Evolutionary conservation across 2,797 vertebrate species (phyloP).

Genomic region (Malurus splendens): DNA sequence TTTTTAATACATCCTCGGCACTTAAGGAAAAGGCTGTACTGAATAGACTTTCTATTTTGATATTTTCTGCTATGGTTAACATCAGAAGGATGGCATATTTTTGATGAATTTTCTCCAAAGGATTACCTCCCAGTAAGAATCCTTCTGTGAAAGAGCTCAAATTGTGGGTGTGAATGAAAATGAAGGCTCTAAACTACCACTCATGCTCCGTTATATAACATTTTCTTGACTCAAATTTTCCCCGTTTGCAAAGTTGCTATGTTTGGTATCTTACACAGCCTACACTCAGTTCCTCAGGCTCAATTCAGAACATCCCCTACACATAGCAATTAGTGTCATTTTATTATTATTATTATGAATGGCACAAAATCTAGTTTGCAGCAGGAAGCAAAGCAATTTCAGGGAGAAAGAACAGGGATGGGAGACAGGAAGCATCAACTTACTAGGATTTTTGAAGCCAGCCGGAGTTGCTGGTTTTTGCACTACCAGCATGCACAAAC

Average conservation of each 20-base stretch:
- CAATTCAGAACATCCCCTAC: conserved; percentile 58
- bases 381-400: conserved; percentile 57
- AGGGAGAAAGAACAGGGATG: conserved; percentile 36
- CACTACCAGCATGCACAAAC: background rate
- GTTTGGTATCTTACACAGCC: conserved; percentile 48
- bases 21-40: background rate
- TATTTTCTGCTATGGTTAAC: conserved; percentile 1
- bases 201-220: conserved; percentile 50
- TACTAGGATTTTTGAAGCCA: conserved; percentile 18
- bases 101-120: conserved; percentile 8
- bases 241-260: conserved; percentile 46
- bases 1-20: background rate
- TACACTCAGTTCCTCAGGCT: conserved; percentile 48
- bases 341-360: conserved; percentile 45
- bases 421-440: conserved; percentile 14
- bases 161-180: conserved; percentile 51
- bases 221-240: conserved; percentile 51
- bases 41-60: background rate
- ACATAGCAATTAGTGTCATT: conserved; percentile 35
- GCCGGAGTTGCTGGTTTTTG: background rate
- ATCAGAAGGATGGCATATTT: background rate
- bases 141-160: conserved; percentile 8
- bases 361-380: conserved; percentile 39
- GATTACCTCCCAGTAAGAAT: conserved; percentile 14
- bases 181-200: conserved; percentile 15